phyloP scores from a whole-genome alignment of 2,113 vertebrate species.

The human (Homo sapiens) region DNA sequence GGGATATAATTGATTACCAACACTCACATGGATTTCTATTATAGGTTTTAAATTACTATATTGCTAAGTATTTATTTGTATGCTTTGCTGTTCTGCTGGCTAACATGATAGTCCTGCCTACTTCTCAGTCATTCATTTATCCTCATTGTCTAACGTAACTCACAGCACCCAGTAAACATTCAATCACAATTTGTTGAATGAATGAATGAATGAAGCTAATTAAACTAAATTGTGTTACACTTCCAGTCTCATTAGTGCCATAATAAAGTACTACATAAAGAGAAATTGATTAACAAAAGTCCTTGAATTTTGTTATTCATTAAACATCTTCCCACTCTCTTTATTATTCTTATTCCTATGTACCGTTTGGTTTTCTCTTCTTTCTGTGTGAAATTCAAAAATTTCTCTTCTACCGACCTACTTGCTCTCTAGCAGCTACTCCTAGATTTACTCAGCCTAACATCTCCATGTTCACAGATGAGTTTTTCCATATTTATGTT shows the following conservation, averaged over 20 bases:
- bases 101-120: neutral
- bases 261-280: neutral
- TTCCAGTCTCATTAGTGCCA: neutral
- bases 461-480: fast-evolving
- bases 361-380: neutral
- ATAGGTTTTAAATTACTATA: neutral
- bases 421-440: neutral
- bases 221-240: neutral
- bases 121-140: neutral
- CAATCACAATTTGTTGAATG: neutral
- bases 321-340: neutral
- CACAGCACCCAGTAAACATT: neutral
- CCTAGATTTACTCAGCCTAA: neutral
- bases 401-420: neutral
- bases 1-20: neutral
- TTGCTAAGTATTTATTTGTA: neutral
- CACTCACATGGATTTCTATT: neutral
- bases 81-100: neutral
- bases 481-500: neutral
- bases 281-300: neutral
- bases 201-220: neutral
- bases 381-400: neutral
- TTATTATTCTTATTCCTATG: neutral
- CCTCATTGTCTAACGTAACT: neutral
- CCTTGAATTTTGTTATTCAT: neutral